A percentile compares a stretch with the other conserved stretches of the same genome.
Conservation (phyloP, 2,113 vertebrate genomes). For the Dasyurus viverrinus region DNA sequence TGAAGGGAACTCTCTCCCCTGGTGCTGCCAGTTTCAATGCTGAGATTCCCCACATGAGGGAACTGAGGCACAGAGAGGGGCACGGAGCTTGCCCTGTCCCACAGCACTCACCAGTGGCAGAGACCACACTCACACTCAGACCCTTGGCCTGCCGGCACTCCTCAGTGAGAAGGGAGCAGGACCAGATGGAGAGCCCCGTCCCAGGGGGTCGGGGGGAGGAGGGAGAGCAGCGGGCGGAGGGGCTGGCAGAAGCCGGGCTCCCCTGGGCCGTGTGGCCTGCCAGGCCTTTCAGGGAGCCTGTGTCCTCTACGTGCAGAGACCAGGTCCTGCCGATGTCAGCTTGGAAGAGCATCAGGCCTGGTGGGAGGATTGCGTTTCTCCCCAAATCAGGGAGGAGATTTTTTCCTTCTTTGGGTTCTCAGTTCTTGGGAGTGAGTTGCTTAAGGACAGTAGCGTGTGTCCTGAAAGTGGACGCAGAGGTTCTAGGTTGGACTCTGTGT, state of each 20-base stretch:
- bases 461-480: no score
- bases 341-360: no score
- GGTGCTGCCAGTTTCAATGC: not conserved
- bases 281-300: no score
- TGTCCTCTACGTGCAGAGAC: no score
- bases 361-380: no score
- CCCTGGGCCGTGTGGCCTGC: no score
- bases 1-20: not conserved
- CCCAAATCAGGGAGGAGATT: no score
- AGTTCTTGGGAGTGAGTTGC: no score
- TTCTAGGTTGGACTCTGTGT: no score
- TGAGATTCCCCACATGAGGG: not conserved
- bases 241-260: not conserved
- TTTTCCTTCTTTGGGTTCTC: no score
- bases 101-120: not conserved
- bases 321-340: no score
- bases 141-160: not conserved
- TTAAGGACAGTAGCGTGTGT: no score
- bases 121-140: not conserved
- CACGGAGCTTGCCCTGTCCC: not conserved
- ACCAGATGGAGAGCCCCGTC: not conserved
- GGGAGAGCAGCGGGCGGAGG: not conserved
- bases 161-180: not conserved
- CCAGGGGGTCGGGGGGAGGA: not conserved
- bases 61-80: not conserved